phyloP scores from a whole-genome alignment of 2,888 invertebrate species.

The Napeogenes inachia region DNA sequence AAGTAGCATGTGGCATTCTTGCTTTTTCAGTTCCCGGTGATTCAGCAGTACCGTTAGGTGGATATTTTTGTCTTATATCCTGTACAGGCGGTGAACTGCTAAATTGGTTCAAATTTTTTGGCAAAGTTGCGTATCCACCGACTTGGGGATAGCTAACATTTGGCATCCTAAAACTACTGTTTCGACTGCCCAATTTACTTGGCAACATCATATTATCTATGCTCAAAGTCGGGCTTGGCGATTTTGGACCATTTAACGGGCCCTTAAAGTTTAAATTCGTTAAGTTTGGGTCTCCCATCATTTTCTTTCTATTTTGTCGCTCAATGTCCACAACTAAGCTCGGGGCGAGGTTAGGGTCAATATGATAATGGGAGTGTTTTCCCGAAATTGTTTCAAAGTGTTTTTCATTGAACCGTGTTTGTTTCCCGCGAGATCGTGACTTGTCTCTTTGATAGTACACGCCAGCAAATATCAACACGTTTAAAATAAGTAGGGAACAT shows the following conservation, averaged over 20 bases:
- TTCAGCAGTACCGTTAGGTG: constrained; percentile 77
- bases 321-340: constrained; percentile 91
- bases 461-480: constrained; percentile 89
- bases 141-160: constrained; percentile 68
- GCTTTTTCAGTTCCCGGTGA: constrained; percentile 53
- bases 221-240: constrained; percentile 80
- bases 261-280: constrained; percentile 77
- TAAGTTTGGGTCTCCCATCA: constrained; percentile 74
- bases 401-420: constrained; percentile 83
- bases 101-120: constrained; percentile 78
- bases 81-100: constrained; percentile 70
- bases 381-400: constrained; percentile 86
- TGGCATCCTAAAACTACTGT: constrained; percentile 69
- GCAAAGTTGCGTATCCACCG: constrained; percentile 75
- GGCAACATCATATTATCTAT: constrained; percentile 74
- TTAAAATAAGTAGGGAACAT: constrained; percentile 87
- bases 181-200: constrained; percentile 71
- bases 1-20: constrained; percentile 61
- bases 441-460: constrained; percentile 90
- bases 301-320: constrained; percentile 70
- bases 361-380: constrained; percentile 88
- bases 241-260: constrained; percentile 75
- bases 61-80: constrained; percentile 77
- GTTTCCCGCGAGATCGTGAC: constrained; percentile 83
- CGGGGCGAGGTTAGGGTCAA: constrained; percentile 85